phyloP scores from a whole-genome alignment of 2,113 vertebrate species.

The Catharus minimus region DNA sequence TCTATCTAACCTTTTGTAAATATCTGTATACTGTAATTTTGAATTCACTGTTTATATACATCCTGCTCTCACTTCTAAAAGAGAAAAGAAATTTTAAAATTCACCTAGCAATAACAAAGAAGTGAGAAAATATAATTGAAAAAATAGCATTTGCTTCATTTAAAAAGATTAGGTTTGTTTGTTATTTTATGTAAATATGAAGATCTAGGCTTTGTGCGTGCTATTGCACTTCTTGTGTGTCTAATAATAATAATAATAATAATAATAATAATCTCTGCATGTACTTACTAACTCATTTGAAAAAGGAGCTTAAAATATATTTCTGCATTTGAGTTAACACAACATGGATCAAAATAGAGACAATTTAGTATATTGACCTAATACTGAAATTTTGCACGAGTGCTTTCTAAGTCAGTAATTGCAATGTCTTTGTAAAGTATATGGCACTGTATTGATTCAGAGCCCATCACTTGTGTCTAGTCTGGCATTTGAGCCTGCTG shows the following conservation, averaged over 20 bases:
- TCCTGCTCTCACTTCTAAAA: not conserved
- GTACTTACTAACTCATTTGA: constrained; percentile 50
- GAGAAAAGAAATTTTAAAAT: not conserved
- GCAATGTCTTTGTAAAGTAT: constrained; percentile 55
- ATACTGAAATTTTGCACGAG: constrained; percentile 65
- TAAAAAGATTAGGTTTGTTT: not conserved
- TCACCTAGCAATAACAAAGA: not conserved
- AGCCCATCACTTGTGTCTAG: constrained; percentile 33
- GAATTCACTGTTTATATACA: not conserved
- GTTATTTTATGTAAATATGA: constrained; percentile 14
- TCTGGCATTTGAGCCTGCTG: constrained; percentile 48
- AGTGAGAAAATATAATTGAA: not conserved
- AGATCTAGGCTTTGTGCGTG: not conserved
- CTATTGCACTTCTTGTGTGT: constrained; percentile 5
- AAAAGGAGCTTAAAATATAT: constrained; percentile 46
- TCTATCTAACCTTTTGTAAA: not conserved
- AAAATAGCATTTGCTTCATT: not conserved
- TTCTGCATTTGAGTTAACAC: constrained; percentile 36
- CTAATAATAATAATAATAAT: not conserved
- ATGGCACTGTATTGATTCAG: constrained; percentile 67
- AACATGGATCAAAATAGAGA: constrained; percentile 51
- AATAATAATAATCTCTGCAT: not conserved
- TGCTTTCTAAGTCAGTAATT: constrained; percentile 69
- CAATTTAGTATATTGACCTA: constrained; percentile 68
- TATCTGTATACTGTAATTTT: not conserved